phyloP scores from a whole-genome alignment of 1,140 invertebrate species.

The Caerostris darwini region DNA sequence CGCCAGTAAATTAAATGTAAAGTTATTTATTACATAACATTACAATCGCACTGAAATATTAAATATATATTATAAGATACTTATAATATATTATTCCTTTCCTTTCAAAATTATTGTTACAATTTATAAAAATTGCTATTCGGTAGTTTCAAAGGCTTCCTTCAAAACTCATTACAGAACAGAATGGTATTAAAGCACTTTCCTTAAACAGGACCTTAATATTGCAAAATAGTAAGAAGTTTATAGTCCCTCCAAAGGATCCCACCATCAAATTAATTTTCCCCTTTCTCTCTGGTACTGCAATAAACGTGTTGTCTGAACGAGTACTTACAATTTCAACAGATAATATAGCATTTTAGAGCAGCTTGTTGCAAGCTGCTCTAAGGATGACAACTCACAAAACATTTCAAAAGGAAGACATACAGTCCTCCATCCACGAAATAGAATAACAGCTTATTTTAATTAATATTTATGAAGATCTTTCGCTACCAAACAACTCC shows the following conservation, averaged over 20 bases:
- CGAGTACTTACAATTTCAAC: slow-evolving; percentile 4
- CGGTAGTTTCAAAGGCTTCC: no score
- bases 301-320: not conserved
- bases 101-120: no score
- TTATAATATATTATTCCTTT: no score
- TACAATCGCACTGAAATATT: no score
- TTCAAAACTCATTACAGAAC: no score
- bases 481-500: not conserved
- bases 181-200: no score
- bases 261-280: not conserved
- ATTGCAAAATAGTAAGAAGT: not conserved
- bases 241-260: not conserved
- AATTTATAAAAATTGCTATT: no score
- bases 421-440: slow-evolving; percentile 1
- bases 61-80: no score
- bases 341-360: slow-evolving; percentile 18
- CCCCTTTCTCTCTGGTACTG: no score
- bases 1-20: no score
- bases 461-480: slow-evolving; percentile 66
- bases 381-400: not conserved
- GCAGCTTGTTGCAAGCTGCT: slow-evolving; percentile 39
- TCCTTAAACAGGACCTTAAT: not conserved
- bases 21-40: no score
- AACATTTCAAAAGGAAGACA: slow-evolving; percentile 15
- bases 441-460: slow-evolving; percentile 52